phyloP scores from a whole-genome alignment of 1,140 invertebrate species.

The Drosophila yakuba region DNA sequence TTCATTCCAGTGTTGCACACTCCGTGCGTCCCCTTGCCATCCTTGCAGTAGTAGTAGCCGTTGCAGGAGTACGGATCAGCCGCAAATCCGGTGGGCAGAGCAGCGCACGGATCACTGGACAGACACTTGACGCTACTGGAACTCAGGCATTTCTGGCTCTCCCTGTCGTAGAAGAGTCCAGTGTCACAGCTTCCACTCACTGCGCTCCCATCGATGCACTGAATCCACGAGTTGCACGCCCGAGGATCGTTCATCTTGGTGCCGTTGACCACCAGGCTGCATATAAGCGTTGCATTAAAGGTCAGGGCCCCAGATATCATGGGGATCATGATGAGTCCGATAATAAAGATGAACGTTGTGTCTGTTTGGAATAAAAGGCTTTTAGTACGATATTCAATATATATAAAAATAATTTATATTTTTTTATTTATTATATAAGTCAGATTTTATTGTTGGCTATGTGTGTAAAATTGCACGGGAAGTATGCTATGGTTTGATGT shows the following conservation, averaged over 20 bases:
- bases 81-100: slow-evolving; percentile 51
- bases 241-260: slow-evolving; percentile 74
- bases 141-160: slow-evolving; percentile 49
- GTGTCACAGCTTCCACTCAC: slow-evolving; percentile 48
- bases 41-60: slow-evolving; percentile 70
- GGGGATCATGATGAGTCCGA: slow-evolving; percentile 2
- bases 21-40: slow-evolving; percentile 56
- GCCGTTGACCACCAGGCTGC: slow-evolving; percentile 52
- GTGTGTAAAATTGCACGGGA: too few species aligned
- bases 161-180: slow-evolving; percentile 62
- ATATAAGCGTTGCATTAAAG: slow-evolving; percentile 63
- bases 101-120: slow-evolving; percentile 71
- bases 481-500: too few species aligned
- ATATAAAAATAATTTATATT: too few species aligned
- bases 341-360: not conserved
- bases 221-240: slow-evolving; percentile 63
- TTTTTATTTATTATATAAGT: too few species aligned
- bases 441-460: too few species aligned
- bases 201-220: slow-evolving; percentile 60
- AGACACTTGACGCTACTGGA: slow-evolving; percentile 58
- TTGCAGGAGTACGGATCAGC: slow-evolving; percentile 76
- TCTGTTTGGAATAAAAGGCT: slow-evolving; percentile 7
- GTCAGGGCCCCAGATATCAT: slow-evolving; percentile 7
- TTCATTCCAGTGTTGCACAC: slow-evolving; percentile 62
- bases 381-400: not conserved